Percentiles rank a stretch among this genome's conserved stretches.
These are phyloP conservation scores for Tinamus major DNA, from an alignment of 2,797 vertebrate genomes.

Conservation along the genomic window DNA sequence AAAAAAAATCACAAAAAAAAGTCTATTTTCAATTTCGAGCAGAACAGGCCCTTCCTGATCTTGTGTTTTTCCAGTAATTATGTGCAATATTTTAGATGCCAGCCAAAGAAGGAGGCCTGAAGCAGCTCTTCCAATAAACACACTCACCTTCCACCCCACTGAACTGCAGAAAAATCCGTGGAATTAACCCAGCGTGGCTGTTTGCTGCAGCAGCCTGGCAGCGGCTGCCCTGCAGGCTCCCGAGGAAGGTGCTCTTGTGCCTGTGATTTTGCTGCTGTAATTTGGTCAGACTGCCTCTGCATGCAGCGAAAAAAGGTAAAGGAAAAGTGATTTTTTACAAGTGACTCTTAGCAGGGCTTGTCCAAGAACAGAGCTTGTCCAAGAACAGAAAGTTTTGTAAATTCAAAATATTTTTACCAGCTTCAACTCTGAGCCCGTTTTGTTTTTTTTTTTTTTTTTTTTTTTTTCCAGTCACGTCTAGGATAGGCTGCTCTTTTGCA, in stretches of 20 bases:
- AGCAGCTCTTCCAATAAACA: conserved; percentile 11
- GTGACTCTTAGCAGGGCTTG: background rate
- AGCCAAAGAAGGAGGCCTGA: background rate
- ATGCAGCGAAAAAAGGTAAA: background rate
- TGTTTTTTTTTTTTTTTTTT: no score
- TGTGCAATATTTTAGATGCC: background rate
- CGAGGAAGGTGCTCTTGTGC: background rate
- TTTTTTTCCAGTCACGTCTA: background rate
- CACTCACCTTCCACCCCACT: background rate
- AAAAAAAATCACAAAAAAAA: background rate
- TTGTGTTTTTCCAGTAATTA: conserved; percentile 13
- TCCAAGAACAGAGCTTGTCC: background rate
- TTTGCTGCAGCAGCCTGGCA: background rate
- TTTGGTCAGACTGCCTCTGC: background rate
- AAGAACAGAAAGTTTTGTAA: background rate
- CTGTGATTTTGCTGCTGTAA: background rate
- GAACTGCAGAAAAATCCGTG: background rate
- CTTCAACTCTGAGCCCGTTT: background rate
- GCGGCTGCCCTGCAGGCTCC: background rate
- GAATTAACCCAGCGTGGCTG: background rate
- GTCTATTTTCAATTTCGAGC: background rate
- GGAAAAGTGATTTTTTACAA: background rate
- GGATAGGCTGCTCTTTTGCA: background rate
- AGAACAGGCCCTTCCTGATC: background rate
- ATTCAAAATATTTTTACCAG: conserved; percentile 16